Evolutionary conservation across 2,113 vertebrate species (phyloP).

Genomic region (Bubo bubo): DNA sequence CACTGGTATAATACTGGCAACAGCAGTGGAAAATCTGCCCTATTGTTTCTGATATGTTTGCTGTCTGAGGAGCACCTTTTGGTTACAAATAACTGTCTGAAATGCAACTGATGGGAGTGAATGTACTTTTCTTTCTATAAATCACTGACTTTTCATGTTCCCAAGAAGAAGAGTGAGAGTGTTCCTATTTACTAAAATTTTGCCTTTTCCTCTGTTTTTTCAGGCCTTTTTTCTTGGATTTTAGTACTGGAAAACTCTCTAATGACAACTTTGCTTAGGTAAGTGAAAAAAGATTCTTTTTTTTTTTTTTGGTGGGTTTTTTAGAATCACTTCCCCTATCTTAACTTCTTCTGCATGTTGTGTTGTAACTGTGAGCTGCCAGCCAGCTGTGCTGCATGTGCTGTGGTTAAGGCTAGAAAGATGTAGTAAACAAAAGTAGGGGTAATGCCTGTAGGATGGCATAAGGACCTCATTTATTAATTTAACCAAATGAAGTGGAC

Average conservation of each 20-base stretch:
- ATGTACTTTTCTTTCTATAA: not conserved
- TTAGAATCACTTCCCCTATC: slow-evolving; percentile 35
- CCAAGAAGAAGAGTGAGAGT: not conserved
- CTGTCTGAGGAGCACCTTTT: slow-evolving; percentile 4
- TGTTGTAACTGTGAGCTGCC: not conserved
- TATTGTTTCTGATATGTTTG: not conserved
- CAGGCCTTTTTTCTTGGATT: slow-evolving; percentile 39
- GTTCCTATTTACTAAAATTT: not conserved
- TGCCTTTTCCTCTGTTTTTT: not conserved
- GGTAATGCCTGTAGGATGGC: not conserved
- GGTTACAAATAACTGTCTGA: not conserved
- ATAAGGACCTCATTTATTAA: slow-evolving; percentile 31
- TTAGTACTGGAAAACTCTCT: slow-evolving; percentile 28
- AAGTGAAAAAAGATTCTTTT: slow-evolving; percentile 31
- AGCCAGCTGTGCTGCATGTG: slow-evolving; percentile 36
- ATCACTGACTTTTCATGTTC: not conserved
- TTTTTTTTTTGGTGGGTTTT: not conserved
- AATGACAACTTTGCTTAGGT: slow-evolving; percentile 57
- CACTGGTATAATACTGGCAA: not conserved
- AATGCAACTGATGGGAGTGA: not conserved
- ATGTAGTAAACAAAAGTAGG: slow-evolving; percentile 39
- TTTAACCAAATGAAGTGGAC: slow-evolving; percentile 29
- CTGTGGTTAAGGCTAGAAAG: slow-evolving; percentile 31
- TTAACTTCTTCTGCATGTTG: slow-evolving; percentile 8
- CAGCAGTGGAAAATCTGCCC: slow-evolving; percentile 1